Conservation (phyloP, 2,888 invertebrate genomes). For the Electrophaes corylata region DNA sequence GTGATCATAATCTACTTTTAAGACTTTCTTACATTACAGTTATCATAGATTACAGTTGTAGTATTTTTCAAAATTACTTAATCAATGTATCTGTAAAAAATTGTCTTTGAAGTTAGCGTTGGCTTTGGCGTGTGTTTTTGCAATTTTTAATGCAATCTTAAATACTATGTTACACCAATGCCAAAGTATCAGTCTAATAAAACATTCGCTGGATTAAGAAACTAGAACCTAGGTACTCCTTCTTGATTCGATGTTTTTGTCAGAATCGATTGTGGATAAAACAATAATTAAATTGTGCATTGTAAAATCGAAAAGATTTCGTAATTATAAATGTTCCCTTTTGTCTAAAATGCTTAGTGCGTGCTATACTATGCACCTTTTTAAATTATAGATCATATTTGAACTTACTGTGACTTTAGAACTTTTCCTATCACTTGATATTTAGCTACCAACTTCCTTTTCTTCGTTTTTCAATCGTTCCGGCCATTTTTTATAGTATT, state of each 20-base stretch:
- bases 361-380: constrained; percentile 15
- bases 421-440: constrained; percentile 19
- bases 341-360: constrained; percentile 20
- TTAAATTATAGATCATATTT: constrained; percentile 17
- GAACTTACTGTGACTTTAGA: constrained; percentile 17
- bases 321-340: constrained; percentile 8
- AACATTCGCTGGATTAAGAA: background rate
- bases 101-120: background rate
- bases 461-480: constrained; percentile 72
- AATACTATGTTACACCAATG: background rate
- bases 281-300: constrained; percentile 9
- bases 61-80: constrained; percentile 17
- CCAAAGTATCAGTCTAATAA: background rate
- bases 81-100: constrained; percentile 13
- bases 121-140: background rate
- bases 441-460: constrained; percentile 39
- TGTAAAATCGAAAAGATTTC: background rate
- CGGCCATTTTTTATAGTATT: constrained; percentile 80
- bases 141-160: background rate
- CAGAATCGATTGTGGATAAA: background rate
- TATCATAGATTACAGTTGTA: too few species aligned
- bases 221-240: background rate
- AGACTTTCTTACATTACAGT: constrained; percentile 29
- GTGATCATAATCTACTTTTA: constrained; percentile 29
- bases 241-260: background rate